Evolutionary conservation across 2,888 invertebrate genomes (phyloP).

Genomic region (Drosophila prostipennis): DNA sequence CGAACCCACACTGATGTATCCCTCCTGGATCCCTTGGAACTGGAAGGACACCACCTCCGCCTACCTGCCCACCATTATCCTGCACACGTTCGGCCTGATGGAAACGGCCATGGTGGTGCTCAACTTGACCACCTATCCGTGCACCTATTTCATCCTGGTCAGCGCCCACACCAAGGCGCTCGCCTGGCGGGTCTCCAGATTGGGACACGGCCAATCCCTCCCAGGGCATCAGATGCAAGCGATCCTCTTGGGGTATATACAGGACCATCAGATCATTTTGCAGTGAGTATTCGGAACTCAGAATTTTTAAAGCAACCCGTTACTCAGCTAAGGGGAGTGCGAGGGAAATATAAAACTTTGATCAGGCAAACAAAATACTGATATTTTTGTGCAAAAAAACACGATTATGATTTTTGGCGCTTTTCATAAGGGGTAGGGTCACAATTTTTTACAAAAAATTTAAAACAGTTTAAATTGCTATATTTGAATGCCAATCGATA

Average conservation of each 20-base stretch:
- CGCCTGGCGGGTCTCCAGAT: slow-evolving; percentile 56
- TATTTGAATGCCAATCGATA: too few species aligned
- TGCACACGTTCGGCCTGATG: slow-evolving; percentile 46
- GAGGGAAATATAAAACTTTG: too few species aligned
- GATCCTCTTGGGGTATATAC: slow-evolving; percentile 65
- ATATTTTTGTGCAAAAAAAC: too few species aligned
- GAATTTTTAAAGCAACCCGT: too few species aligned
- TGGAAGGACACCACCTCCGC: slow-evolving; percentile 44
- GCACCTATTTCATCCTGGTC: slow-evolving; percentile 72
- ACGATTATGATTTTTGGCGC: too few species aligned
- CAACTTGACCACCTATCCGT: slow-evolving; percentile 73
- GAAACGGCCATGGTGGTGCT: slow-evolving; percentile 48
- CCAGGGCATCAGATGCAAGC: not conserved
- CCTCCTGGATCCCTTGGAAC: slow-evolving; percentile 79
- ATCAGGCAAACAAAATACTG: too few species aligned
- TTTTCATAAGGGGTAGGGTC: too few species aligned
- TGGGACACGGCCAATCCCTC: slow-evolving; percentile 6
- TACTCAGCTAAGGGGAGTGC: too few species aligned
- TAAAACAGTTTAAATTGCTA: too few species aligned
- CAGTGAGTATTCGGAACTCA: too few species aligned
- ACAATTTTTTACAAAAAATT: too few species aligned
- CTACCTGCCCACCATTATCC: slow-evolving; percentile 5
- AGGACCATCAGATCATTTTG: slow-evolving; percentile 77
- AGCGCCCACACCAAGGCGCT: slow-evolving; percentile 75
- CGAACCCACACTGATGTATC: slow-evolving; percentile 61